Evolutionary conservation across 2,113 vertebrate species (phyloP).

Genomic region (Lampris megalopsis): DNA sequence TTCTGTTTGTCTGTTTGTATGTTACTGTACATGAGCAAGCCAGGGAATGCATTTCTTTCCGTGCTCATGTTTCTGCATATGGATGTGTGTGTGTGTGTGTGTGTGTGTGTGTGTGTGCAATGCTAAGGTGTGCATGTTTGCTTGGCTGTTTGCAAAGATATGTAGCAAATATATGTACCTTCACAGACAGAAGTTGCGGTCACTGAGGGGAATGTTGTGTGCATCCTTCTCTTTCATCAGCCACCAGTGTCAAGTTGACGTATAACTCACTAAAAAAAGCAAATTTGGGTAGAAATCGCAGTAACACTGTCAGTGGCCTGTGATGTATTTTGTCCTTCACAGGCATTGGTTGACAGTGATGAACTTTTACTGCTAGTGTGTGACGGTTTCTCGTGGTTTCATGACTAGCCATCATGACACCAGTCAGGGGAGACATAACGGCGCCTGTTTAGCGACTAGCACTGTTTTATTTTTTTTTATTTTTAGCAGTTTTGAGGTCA

Average conservation of each 20-base stretch:
- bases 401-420: constrained; percentile 22
- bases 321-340: constrained; percentile 18
- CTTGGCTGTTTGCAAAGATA: constrained; percentile 15
- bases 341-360: constrained; percentile 3
- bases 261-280: background rate
- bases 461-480: no score
- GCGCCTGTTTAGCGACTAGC: no score
- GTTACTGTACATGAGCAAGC: no score
- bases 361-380: constrained; percentile 23
- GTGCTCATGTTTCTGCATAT: no score
- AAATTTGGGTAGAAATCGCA: constrained; percentile 5
- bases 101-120: constrained; percentile 32
- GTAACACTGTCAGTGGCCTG: constrained; percentile 18
- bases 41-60: no score
- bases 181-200: no score
- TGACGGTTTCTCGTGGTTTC: constrained; percentile 23
- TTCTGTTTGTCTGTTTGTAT: no score
- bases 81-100: no score
- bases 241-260: background rate
- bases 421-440: constrained; percentile 27
- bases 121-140: constrained; percentile 39
- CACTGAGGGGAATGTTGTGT: background rate
- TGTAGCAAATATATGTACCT: background rate
- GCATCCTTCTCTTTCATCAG: constrained; percentile 17
- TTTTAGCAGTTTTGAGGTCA: no score